Evolutionary conservation across 2,888 invertebrate species (phyloP).

Genomic region (Portevinia maculata): DNA sequence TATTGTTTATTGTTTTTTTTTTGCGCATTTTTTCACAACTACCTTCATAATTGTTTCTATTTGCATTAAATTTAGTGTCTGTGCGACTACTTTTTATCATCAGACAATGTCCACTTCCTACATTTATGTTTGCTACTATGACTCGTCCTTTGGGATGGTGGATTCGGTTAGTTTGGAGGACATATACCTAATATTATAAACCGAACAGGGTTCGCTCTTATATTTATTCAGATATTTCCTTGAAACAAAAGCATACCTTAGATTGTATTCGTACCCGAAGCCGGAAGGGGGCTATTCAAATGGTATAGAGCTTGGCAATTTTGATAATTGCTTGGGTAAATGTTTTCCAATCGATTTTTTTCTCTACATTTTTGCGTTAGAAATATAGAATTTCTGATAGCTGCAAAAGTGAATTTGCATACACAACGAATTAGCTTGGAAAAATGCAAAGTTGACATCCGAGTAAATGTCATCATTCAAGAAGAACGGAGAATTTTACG

Average conservation of each 20-base stretch:
- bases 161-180: slow-evolving; percentile 11
- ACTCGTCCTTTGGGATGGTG: neutral
- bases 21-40: neutral
- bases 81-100: slow-evolving; percentile 6
- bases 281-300: slow-evolving; percentile 7
- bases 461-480: slow-evolving; percentile 8
- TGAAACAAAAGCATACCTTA: slow-evolving; percentile 4
- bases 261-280: slow-evolving; percentile 9
- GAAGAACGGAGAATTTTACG: neutral
- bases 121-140: neutral
- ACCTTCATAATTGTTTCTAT: slow-evolving; percentile 44
- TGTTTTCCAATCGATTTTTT: slow-evolving; percentile 42
- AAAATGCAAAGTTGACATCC: slow-evolving; percentile 14
- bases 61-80: slow-evolving; percentile 45
- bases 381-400: slow-evolving; percentile 26
- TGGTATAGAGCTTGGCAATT: slow-evolving; percentile 17
- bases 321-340: slow-evolving; percentile 32
- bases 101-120: slow-evolving; percentile 38
- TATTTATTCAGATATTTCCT: slow-evolving; percentile 3
- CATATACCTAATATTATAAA: slow-evolving; percentile 25
- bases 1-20: slow-evolving; percentile 14
- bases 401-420: slow-evolving; percentile 44
- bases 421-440: slow-evolving; percentile 38
- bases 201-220: slow-evolving; percentile 30
- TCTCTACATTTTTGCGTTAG: slow-evolving; percentile 4